Conservation (phyloP, 1,140 invertebrate species). For the Contarinia nasturtii region DNA sequence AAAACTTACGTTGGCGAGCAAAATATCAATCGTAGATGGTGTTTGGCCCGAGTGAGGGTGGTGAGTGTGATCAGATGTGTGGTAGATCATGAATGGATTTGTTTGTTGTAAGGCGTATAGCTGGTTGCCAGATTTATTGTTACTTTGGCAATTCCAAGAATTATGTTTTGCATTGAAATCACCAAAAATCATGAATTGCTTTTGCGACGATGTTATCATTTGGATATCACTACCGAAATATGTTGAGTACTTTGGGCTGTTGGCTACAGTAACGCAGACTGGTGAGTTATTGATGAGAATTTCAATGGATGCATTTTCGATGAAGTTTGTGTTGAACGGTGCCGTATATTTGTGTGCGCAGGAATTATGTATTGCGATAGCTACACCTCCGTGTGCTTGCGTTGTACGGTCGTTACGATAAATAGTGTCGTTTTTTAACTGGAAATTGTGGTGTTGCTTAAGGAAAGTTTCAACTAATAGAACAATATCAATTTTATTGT, state of each 20-base stretch:
- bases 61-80: neutral
- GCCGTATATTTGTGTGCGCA: neutral
- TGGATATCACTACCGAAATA: neutral
- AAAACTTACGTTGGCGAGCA: neutral
- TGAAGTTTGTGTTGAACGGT: neutral
- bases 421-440: neutral
- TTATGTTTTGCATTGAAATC: neutral
- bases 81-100: neutral
- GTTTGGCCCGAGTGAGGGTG: neutral
- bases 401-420: neutral
- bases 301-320: neutral
- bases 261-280: neutral
- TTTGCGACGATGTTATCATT: neutral
- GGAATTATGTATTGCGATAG: neutral
- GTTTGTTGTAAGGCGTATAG: neutral
- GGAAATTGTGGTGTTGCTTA: neutral
- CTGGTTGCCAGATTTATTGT: neutral
- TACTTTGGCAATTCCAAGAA: neutral
- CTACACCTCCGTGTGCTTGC: neutral
- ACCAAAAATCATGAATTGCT: neutral
- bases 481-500: neutral
- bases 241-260: neutral
- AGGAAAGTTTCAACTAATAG: neutral
- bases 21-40: neutral
- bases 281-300: neutral